phyloP scores from a whole-genome alignment of 2,797 vertebrate species.

The Rhyacichthys aspro region DNA sequence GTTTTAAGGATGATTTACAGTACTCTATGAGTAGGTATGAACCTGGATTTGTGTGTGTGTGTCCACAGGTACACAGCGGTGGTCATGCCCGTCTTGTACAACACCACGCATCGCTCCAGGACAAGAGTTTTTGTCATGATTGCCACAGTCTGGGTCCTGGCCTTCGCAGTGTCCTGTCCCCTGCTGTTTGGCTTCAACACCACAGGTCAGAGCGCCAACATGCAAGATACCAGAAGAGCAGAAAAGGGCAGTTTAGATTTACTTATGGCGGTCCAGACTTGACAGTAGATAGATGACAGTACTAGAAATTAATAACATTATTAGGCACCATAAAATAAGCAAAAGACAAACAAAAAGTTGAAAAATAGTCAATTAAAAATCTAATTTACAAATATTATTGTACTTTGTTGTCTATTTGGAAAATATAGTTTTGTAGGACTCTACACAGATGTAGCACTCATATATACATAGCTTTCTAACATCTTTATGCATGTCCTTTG shows the following conservation, averaged over 20 bases:
- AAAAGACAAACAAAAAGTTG: too few relatives aligned
- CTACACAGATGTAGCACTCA: background rate
- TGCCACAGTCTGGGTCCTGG: constrained; percentile 88
- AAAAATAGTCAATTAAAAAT: too few relatives aligned
- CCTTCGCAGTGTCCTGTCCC: constrained; percentile 92
- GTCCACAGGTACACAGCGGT: constrained; percentile 90
- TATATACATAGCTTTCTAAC: background rate
- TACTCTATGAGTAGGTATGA: constrained; percentile 31
- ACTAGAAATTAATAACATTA: too few relatives aligned
- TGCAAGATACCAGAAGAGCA: too few relatives aligned
- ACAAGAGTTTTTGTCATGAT: constrained; percentile 92
- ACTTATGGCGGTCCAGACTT: too few relatives aligned
- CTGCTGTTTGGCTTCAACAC: constrained; percentile 96
- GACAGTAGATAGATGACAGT: too few relatives aligned
- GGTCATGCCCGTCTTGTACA: constrained; percentile 92
- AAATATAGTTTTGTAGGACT: background rate
- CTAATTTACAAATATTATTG: too few relatives aligned
- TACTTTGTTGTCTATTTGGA: background rate
- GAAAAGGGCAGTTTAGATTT: too few relatives aligned
- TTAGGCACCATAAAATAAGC: too few relatives aligned
- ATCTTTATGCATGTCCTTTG: constrained; percentile 5
- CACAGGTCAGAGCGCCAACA: constrained; percentile 83
- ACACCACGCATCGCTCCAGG: constrained; percentile 89
- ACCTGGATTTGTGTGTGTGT: background rate
- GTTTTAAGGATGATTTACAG: constrained; percentile 13